Percentiles rank a stretch among this genome's conserved stretches.
Evolutionary conservation across 2,797 vertebrate genomes (phyloP).

Genomic region (Okamejei kenojei): DNA sequence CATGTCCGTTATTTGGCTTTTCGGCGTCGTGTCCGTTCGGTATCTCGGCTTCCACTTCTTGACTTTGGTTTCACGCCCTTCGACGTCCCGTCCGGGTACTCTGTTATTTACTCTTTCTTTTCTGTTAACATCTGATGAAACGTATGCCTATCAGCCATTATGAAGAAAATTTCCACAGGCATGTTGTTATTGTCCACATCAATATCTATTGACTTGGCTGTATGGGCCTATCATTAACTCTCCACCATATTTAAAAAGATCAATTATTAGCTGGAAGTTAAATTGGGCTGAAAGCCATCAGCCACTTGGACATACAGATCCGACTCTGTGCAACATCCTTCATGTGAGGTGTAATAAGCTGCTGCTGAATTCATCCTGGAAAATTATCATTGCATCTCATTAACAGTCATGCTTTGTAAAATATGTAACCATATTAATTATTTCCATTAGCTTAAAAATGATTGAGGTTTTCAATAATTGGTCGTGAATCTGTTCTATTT

Average conservation of each 20-base stretch:
- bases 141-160: neutral
- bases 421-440: slow-evolving; percentile 24
- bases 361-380: neutral
- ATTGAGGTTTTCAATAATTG: slow-evolving; percentile 32
- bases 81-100: too few species aligned
- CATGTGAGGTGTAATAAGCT: neutral
- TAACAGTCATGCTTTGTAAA: slow-evolving; percentile 29
- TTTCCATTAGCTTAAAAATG: slow-evolving; percentile 20
- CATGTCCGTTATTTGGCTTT: too few species aligned
- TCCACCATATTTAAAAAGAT: neutral
- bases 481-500: slow-evolving; percentile 7
- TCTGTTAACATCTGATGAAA: neutral
- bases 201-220: neutral
- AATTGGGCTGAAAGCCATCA: neutral
- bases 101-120: neutral
- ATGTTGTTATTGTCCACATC: neutral
- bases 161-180: neutral
- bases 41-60: too few species aligned
- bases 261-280: slow-evolving; percentile 20
- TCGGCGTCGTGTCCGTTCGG: too few species aligned
- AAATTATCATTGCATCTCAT: slow-evolving; percentile 33
- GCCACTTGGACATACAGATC: neutral
- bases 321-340: neutral
- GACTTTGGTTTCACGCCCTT: too few species aligned
- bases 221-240: neutral